Evolutionary conservation across 2,888 invertebrate species (phyloP).

Genomic region (Drosophila longiperda): DNA sequence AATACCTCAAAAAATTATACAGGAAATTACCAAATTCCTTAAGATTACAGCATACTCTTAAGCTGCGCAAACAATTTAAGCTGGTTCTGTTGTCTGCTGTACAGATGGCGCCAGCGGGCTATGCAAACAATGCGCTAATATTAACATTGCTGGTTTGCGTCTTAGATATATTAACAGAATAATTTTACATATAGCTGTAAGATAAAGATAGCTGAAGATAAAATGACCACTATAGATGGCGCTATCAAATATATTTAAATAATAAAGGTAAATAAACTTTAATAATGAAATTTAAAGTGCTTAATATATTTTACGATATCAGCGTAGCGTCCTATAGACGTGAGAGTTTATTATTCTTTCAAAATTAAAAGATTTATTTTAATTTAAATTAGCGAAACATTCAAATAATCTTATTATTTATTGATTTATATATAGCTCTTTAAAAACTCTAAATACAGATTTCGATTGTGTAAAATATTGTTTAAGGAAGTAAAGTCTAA

Average conservation of each 20-base stretch:
- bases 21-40: neutral
- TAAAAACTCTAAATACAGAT: neutral
- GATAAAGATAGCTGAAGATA: too few species aligned
- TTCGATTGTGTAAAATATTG: neutral
- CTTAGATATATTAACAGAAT: constrained; percentile 13
- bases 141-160: constrained; percentile 30
- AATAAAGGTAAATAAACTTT: neutral
- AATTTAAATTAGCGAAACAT: neutral
- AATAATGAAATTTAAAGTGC: neutral
- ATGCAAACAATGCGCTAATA: neutral
- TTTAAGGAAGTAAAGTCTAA: neutral
- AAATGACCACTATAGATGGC: constrained; percentile 38
- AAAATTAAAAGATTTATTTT: neutral
- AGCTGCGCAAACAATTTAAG: constrained; percentile 38
- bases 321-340: too few species aligned
- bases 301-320: neutral
- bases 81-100: neutral
- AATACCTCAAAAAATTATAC: neutral
- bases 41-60: constrained; percentile 21
- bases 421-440: neutral
- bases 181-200: constrained; percentile 2
- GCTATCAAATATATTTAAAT: neutral
- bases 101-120: constrained; percentile 37
- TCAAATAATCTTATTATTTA: neutral
- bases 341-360: neutral